Conservation (phyloP, 1,140 invertebrate species). For the Pararge aegeria region DNA sequence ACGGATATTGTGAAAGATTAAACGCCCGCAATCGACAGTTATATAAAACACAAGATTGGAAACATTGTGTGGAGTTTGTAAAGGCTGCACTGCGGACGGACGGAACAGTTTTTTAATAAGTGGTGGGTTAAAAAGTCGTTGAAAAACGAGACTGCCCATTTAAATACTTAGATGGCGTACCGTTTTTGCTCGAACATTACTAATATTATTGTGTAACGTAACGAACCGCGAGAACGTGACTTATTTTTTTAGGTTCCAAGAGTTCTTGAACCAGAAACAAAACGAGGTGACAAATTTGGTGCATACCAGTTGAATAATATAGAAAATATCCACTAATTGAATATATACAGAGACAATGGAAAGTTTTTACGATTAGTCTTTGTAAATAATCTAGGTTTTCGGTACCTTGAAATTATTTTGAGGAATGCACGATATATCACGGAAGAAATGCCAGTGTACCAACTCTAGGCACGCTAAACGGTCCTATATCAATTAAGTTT, state of each 20-base stretch:
- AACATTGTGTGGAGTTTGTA: slow-evolving; percentile 20
- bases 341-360: no score
- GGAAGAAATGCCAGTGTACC: no score
- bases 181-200: background rate
- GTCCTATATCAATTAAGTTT: no score
- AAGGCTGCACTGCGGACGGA: slow-evolving; percentile 9
- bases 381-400: no score
- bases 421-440: no score
- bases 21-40: slow-evolving; percentile 50
- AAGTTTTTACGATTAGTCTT: no score
- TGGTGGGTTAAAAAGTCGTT: slow-evolving; percentile 8
- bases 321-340: background rate
- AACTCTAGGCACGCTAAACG: no score
- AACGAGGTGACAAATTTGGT: background rate
- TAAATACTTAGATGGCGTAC: background rate
- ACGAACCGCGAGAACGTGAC: background rate
- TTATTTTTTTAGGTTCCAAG: background rate
- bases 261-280: background rate
- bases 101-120: slow-evolving; percentile 24
- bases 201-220: background rate
- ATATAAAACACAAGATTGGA: slow-evolving; percentile 60
- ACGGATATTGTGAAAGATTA: slow-evolving; percentile 51
- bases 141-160: slow-evolving; percentile 9
- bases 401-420: no score
- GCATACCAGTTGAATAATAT: background rate